A percentile compares a stretch with the other conserved stretches of the same genome.
These are phyloP conservation scores for Xerus inauris DNA, from an alignment of 2,113 vertebrate species.

Conservation along the genomic window DNA sequence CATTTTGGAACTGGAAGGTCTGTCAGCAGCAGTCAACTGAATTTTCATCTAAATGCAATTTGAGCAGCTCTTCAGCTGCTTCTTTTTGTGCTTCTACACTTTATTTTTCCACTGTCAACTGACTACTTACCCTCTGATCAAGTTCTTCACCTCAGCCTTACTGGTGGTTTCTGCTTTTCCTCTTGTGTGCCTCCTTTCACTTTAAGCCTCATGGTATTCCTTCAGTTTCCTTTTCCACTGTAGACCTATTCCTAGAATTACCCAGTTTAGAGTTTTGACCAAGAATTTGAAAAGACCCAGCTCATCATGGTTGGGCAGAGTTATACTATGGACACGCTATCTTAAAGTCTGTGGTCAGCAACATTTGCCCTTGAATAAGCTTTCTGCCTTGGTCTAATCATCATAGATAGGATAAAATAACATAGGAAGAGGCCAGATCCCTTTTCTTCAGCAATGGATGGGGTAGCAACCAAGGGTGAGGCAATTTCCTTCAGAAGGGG, in stretches of 20 bases:
- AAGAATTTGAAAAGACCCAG: background rate
- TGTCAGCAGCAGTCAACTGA: background rate
- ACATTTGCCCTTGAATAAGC: background rate
- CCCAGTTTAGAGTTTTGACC: background rate
- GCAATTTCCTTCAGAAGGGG: background rate
- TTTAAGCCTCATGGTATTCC: background rate
- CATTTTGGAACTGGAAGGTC: background rate
- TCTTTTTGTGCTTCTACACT: background rate
- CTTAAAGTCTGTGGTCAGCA: background rate
- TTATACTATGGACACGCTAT: background rate
- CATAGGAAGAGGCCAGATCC: background rate
- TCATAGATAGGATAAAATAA: background rate
- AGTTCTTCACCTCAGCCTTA: background rate
- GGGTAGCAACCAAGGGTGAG: background rate
- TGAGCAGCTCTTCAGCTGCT: background rate
- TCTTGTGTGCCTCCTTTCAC: background rate
- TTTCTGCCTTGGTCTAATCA: background rate
- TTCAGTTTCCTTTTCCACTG: background rate
- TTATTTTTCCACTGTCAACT: background rate
- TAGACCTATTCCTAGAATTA: background rate
- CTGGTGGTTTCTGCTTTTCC: conserved; percentile 2
- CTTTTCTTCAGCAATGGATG: background rate
- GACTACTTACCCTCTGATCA: background rate
- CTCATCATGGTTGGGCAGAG: background rate
- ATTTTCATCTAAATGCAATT: background rate